Conservation (phyloP, 2,888 invertebrate species). For the Eilema depressum region DNA sequence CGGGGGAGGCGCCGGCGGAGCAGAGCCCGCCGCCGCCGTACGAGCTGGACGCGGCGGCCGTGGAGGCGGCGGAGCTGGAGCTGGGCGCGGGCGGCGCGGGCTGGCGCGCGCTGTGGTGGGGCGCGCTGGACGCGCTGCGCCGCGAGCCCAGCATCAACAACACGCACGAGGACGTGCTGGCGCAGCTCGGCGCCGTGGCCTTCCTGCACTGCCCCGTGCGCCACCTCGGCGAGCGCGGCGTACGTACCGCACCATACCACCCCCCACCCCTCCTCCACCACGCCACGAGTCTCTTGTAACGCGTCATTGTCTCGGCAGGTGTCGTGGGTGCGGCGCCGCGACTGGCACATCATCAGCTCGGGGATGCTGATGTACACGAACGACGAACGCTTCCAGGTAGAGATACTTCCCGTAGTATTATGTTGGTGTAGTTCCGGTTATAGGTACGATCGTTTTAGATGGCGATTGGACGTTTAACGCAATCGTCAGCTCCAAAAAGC, state of each 20-base stretch:
- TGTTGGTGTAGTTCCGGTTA: not conserved
- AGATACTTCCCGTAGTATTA: not conserved
- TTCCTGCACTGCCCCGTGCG: slow-evolving; percentile 94
- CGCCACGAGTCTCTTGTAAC: slow-evolving; percentile 88
- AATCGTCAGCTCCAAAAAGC: no score
- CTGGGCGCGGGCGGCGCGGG: slow-evolving; percentile 71
- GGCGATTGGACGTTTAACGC: no score
- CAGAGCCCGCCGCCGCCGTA: slow-evolving; percentile 13
- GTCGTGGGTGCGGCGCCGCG: slow-evolving; percentile 96
- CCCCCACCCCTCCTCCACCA: slow-evolving; percentile 83
- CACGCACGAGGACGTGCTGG: slow-evolving; percentile 91
- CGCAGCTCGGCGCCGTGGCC: slow-evolving; percentile 92
- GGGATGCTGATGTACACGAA: slow-evolving; percentile 96
- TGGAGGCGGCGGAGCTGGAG: slow-evolving; percentile 53
- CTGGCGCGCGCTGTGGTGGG: slow-evolving; percentile 89
- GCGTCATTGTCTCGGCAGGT: slow-evolving; percentile 87
- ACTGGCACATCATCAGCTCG: slow-evolving; percentile 97
- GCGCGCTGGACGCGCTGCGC: slow-evolving; percentile 76
- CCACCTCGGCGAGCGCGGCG: slow-evolving; percentile 91
- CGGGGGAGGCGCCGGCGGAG: slow-evolving; percentile 15
- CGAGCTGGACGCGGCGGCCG: slow-evolving; percentile 34
- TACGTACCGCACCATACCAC: slow-evolving; percentile 61
- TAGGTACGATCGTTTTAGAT: no score
- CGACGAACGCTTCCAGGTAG: slow-evolving; percentile 92
- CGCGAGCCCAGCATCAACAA: slow-evolving; percentile 89